phyloP scores from a whole-genome alignment of 2,113 vertebrate genomes.

The Tympanuchus pallidicinctus region DNA sequence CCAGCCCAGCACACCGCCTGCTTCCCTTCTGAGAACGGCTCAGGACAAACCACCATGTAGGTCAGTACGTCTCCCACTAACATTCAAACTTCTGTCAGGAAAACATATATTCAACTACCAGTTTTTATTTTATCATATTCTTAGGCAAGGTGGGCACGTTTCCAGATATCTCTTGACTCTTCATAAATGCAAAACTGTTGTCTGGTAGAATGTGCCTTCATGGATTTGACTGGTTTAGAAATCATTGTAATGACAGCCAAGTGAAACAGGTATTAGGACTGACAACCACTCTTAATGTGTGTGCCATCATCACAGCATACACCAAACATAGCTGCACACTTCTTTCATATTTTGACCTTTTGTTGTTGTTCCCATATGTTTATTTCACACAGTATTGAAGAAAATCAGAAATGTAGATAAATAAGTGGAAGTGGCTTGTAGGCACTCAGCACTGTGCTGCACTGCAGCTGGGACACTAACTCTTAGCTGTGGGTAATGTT shows the following conservation, averaged over 20 bases:
- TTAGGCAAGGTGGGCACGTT: neutral
- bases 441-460: neutral
- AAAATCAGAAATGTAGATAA: neutral
- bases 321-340: neutral
- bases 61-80: neutral
- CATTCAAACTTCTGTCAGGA: neutral
- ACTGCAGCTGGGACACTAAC: neutral
- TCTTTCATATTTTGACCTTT: neutral
- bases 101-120: neutral
- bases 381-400: neutral
- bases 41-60: neutral
- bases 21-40: neutral
- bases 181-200: neutral
- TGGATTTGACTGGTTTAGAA: neutral
- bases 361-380: neutral
- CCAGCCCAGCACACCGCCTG: fast-evolving
- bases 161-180: neutral
- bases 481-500: neutral
- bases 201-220: neutral
- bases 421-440: no score
- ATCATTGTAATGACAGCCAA: neutral
- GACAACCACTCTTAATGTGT: neutral
- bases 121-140: neutral
- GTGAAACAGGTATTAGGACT: neutral
- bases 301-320: fast-evolving